Conservation (phyloP, 2,113 vertebrate species). For the Neotoma lepida region DNA sequence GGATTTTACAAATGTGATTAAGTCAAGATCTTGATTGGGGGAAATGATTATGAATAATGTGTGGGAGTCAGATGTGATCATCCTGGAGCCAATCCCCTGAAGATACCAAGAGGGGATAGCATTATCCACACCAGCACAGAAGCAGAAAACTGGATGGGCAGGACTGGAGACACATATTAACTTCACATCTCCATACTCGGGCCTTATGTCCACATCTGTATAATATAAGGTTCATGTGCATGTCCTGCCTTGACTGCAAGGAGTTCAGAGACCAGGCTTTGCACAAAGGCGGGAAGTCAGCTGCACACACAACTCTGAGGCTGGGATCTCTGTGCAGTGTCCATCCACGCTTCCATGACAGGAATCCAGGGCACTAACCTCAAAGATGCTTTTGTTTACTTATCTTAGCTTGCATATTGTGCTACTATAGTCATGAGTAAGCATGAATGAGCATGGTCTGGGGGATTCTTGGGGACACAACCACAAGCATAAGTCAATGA, state of each 20-base stretch:
- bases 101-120: background rate
- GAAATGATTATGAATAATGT: background rate
- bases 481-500: background rate
- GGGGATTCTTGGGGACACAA: background rate
- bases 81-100: background rate
- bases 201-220: background rate
- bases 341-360: background rate
- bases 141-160: background rate
- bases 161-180: background rate
- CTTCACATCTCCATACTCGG: background rate
- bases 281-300: background rate
- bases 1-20: background rate
- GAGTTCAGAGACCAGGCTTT: background rate
- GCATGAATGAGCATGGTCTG: too few relatives aligned
- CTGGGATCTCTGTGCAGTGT: background rate
- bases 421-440: background rate
- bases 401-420: background rate
- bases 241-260: background rate
- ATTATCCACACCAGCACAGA: background rate
- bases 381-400: background rate
- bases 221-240: background rate
- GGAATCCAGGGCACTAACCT: background rate
- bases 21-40: background rate
- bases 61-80: background rate
- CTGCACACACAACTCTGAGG: background rate